Base-by-base conservation (phyloP, 1,140 invertebrate genomes). In the Pseudomyrmex gracilis region DNA sequence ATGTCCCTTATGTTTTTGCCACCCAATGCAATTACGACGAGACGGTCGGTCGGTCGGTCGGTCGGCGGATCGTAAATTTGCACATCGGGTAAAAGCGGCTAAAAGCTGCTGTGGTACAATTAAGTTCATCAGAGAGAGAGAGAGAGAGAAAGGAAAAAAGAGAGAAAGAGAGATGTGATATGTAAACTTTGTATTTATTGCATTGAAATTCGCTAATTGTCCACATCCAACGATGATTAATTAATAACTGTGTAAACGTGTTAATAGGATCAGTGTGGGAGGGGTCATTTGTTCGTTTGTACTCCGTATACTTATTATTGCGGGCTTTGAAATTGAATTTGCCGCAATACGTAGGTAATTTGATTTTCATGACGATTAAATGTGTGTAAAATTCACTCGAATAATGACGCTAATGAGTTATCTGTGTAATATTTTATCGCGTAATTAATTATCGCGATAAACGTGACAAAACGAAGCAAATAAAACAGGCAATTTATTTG, bases 1-100 rank as follows among this genome's bases (percentile, higher is more conserved):
- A 17, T 71, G 66, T 58, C 20, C 53, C 76, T 60, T 58, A 45
- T 0, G 76, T 78, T 71, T 80, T 80, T 80, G 76, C 34, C 53
- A 2, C 17, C 15, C 12, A 43, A 47, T 60, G 66, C 71, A 80
- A 80, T 80, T 22, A 49, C 66, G 66, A 15, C 20, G 53, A 24
- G 24, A 34, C 17, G 34, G 34, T 58, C 51, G 64, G 51, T 57
- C 43, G 76, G 51, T 57, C 43, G 76, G 20, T 12, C 34, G 34
- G 34, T 34, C 60, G 22, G 60, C 15, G 17, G 7, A n/a, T 13
- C n/a, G 43, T 20, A 60, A 24, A 80, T 80, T 80, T 71, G 66
- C 76, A 34, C 43, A 15, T 2, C 12, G 15, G 22, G 43, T 43
- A 47, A 78, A 57, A 70, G 4, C 66, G 12, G 15, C 22, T 15